Percentiles rank a stretch among this genome's conserved stretches.
phyloP scores from a whole-genome alignment of 2,888 invertebrate genomes.

The Xanthorhoe spadicearia region DNA sequence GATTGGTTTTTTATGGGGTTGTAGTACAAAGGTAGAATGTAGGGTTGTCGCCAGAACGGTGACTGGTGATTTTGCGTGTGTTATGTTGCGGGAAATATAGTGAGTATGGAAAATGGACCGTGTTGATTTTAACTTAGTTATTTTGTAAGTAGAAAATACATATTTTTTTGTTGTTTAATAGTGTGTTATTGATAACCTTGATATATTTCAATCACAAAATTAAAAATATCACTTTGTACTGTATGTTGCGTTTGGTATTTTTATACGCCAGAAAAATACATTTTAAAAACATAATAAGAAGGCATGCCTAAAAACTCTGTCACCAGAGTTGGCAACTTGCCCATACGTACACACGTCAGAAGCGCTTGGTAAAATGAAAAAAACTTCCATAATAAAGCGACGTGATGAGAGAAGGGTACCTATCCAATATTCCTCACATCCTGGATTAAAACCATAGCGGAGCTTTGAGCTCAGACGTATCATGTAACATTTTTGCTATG shows the following conservation, averaged over 20 bases:
- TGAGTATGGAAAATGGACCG: slow-evolving; percentile 53
- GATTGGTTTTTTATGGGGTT: slow-evolving; percentile 22
- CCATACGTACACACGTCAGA: not conserved
- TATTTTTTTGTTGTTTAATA: not conserved
- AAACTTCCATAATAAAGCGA: slow-evolving; percentile 12
- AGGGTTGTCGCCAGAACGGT: slow-evolving; percentile 81
- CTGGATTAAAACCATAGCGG: slow-evolving; percentile 57
- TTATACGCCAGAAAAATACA: no score
- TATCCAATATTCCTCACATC: slow-evolving; percentile 48
- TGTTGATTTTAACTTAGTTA: slow-evolving; percentile 12
- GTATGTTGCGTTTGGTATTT: no score
- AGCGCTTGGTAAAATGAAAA: not conserved
- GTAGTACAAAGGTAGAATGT: slow-evolving; percentile 57
- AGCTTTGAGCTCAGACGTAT: slow-evolving; percentile 52
- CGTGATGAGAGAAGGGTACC: slow-evolving; percentile 10
- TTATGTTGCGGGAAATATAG: slow-evolving; percentile 60
- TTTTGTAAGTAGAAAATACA: not conserved
- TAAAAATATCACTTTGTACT: no score
- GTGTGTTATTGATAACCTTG: no score
- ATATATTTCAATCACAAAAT: no score
- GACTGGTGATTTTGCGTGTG: slow-evolving; percentile 76
- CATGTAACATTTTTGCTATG: slow-evolving; percentile 44
- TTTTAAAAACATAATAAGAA: no score
- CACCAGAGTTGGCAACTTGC: no score
- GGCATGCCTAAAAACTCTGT: no score